Conservation (phyloP, 2,797 vertebrate genomes). For the Gadopsis marmoratus region DNA sequence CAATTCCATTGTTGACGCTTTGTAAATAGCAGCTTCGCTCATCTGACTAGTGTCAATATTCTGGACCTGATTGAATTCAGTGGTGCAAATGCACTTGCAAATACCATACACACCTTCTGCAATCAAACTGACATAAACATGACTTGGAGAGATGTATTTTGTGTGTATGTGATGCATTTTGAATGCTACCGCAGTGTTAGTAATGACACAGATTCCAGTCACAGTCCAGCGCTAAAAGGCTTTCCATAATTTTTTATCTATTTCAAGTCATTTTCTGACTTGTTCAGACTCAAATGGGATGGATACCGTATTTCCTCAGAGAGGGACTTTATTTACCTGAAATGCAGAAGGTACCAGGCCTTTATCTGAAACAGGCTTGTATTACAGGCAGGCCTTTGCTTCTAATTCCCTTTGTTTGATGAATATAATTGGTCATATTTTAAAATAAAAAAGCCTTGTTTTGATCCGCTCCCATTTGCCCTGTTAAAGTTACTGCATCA, state of each 20-base stretch:
- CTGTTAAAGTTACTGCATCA: no score
- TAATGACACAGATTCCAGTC: background rate
- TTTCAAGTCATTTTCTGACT: background rate
- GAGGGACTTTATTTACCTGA: no score
- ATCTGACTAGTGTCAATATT: slow-evolving; percentile 57
- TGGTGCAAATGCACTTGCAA: slow-evolving; percentile 40
- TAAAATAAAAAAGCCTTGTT: no score
- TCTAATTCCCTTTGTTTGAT: no score
- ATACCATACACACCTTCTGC: slow-evolving; percentile 21
- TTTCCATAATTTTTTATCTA: background rate
- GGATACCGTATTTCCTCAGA: no score
- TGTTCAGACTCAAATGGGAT: slow-evolving; percentile 6
- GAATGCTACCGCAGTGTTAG: background rate
- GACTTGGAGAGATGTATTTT: background rate
- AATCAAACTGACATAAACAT: slow-evolving; percentile 18
- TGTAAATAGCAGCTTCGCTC: slow-evolving; percentile 58
- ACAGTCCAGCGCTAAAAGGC: slow-evolving; percentile 29
- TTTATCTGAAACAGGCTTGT: no score
- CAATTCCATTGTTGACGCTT: slow-evolving; percentile 63
- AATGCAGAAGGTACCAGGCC: no score
- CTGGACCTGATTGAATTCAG: slow-evolving; percentile 58
- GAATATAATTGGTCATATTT: no score
- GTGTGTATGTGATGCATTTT: background rate
- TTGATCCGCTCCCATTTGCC: no score
- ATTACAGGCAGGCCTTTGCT: no score